A percentile compares a stretch with the other conserved stretches of the same genome.
phyloP scores from a whole-genome alignment of 2,797 vertebrate species.

The Labeo calbasu region DNA sequence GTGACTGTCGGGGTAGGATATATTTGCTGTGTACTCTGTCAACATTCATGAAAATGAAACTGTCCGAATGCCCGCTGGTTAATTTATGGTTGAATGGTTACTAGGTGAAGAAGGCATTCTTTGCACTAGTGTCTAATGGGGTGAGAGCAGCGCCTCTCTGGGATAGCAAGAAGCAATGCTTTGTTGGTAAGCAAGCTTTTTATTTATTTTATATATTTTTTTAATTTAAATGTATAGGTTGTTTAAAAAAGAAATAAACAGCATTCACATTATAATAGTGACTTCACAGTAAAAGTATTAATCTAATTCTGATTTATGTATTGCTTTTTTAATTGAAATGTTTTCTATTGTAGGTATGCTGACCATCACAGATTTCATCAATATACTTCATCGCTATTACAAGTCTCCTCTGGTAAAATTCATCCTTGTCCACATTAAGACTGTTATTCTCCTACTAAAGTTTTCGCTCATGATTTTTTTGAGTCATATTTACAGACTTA shows the following conservation, averaged over 20 bases:
- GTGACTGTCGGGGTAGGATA: background rate
- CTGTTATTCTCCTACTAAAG: background rate
- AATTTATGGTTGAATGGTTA: background rate
- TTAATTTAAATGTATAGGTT: background rate
- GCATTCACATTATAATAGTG: background rate
- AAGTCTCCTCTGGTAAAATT: slow-evolving; percentile 93
- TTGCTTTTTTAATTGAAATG: no score
- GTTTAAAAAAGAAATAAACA: background rate
- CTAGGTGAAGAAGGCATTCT: slow-evolving; percentile 98
- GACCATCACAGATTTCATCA: slow-evolving; percentile 99
- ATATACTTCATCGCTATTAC: slow-evolving; percentile 97
- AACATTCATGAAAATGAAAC: background rate
- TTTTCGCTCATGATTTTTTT: background rate
- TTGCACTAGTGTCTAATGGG: slow-evolving; percentile 95
- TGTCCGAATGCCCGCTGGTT: slow-evolving; percentile 3
- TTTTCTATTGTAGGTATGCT: slow-evolving; percentile 86
- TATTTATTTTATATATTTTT: background rate
- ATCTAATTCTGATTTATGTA: no score
- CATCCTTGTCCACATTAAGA: background rate
- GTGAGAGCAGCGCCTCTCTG: slow-evolving; percentile 95
- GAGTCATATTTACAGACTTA: background rate
- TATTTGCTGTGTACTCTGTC: background rate
- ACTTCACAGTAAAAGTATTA: no score
- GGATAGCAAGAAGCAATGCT: slow-evolving; percentile 97
- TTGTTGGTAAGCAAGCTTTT: slow-evolving; percentile 84